phyloP scores from a whole-genome alignment of 2,113 vertebrate species.

The Rostratula benghalensis region DNA sequence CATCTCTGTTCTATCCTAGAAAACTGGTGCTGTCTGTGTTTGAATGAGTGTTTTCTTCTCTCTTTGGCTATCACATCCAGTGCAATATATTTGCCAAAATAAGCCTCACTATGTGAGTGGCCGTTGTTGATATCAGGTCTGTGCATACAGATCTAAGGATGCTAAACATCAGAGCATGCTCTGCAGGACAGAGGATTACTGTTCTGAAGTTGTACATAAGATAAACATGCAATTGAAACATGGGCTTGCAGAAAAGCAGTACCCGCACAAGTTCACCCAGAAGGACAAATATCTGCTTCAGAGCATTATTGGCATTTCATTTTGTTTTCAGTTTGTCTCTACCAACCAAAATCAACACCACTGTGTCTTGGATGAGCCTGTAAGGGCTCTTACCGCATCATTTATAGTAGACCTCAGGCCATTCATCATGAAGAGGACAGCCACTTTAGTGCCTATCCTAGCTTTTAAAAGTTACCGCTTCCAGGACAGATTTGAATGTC shows the following conservation, averaged over 20 bases:
- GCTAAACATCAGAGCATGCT: too few species aligned
- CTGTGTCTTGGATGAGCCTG: not conserved
- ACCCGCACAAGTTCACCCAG: not conserved
- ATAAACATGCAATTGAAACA: not conserved
- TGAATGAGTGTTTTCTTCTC: too few species aligned
- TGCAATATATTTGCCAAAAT: too few species aligned
- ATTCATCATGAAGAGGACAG: accelerated
- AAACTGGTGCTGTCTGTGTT: not conserved
- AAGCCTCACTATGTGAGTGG: too few species aligned
- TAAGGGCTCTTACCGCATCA: not conserved
- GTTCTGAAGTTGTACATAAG: not conserved
- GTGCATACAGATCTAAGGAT: too few species aligned
- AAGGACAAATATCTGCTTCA: not conserved
- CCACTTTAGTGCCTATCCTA: not conserved
- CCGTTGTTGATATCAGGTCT: too few species aligned
- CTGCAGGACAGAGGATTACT: not conserved
- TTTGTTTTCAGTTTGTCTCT: not conserved
- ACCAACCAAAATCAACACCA: not conserved
- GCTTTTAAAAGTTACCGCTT: not conserved
- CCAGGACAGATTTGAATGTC: not conserved
- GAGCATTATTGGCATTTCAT: not conserved
- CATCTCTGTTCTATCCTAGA: not conserved
- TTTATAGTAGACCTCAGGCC: not conserved
- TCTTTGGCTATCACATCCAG: too few species aligned
- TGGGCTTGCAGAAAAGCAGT: not conserved